A percentile compares a stretch with the other conserved stretches of the same genome.
phyloP scores from a whole-genome alignment of 2,888 invertebrate species.

The Parthenolecanium corni region DNA sequence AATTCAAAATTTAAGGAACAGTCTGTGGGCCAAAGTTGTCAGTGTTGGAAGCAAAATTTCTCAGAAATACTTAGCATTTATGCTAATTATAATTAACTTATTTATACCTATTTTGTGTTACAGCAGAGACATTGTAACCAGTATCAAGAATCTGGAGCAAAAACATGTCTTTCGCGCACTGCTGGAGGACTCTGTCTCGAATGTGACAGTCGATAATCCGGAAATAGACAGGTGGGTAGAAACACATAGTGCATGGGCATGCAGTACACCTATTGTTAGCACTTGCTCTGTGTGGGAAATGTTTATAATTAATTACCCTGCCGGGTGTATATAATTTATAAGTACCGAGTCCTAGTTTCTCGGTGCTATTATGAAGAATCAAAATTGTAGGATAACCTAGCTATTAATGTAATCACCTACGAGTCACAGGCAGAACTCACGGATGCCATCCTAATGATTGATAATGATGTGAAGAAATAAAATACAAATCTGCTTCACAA shows the following conservation, averaged over 20 bases:
- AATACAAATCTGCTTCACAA: too few relatives aligned
- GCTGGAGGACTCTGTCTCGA: conserved; percentile 56
- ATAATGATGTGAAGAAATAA: too few relatives aligned
- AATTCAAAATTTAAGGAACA: too few relatives aligned
- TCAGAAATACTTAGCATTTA: too few relatives aligned
- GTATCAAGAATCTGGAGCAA: conserved; percentile 43
- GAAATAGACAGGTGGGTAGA: conserved; percentile 22
- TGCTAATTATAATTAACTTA: too few relatives aligned
- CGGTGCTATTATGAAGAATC: neutral
- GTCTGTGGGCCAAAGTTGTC: too few relatives aligned
- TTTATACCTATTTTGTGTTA: too few relatives aligned
- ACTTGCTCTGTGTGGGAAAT: neutral
- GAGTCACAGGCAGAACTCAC: neutral
- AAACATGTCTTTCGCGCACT: conserved; percentile 58
- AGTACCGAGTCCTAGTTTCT: too few relatives aligned
- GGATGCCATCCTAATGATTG: too few relatives aligned
- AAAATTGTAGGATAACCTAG: neutral
- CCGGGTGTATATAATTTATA: neutral
- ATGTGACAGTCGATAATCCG: conserved; percentile 36
- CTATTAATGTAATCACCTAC: neutral
- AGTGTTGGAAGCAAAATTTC: too few relatives aligned
- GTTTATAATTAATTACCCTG: neutral
- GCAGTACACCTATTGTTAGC: too few relatives aligned
- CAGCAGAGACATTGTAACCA: conserved; percentile 38
- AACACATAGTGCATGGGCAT: too few relatives aligned